Percentiles rank a stretch among this genome's conserved stretches.
These are phyloP conservation scores for Limonius californicus DNA, from an alignment of 1,140 invertebrate genomes.

Conservation along the genomic window DNA sequence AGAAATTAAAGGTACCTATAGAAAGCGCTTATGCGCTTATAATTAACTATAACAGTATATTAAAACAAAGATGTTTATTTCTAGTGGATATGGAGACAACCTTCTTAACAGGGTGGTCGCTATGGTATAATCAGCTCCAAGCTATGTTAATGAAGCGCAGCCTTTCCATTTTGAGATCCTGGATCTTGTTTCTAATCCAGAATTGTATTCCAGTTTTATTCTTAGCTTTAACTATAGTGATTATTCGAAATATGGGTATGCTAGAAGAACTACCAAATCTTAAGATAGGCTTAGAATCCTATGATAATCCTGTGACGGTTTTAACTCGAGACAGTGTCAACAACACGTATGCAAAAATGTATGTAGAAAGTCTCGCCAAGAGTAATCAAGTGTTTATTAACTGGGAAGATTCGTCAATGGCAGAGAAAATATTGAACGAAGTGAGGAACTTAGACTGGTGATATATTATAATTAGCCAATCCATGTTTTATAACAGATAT, in stretches of 20 bases:
- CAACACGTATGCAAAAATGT: not conserved
- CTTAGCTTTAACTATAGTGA: constrained; percentile 53
- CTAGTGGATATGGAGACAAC: too few species aligned
- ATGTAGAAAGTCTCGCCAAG: not conserved
- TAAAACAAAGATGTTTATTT: too few species aligned
- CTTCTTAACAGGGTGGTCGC: constrained; percentile 36
- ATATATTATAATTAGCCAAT: too few species aligned
- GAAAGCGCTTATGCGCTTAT: too few species aligned
- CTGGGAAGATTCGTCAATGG: too few species aligned
- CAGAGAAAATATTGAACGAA: too few species aligned
- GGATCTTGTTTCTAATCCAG: constrained; percentile 55
- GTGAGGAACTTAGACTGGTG: not conserved
- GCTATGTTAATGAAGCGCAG: constrained; percentile 62
- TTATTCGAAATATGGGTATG: constrained; percentile 41
- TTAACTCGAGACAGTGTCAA: constrained; percentile 23
- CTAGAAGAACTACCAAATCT: constrained; percentile 46
- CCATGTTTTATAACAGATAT: too few species aligned
- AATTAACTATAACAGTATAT: too few species aligned
- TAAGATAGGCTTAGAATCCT: constrained; percentile 38
- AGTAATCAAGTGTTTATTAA: too few species aligned
- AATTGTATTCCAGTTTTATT: constrained; percentile 58
- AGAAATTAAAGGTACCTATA: too few species aligned
- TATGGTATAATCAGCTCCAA: constrained; percentile 55
- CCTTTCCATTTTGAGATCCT: constrained; percentile 54
- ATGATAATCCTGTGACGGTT: constrained; percentile 41